Percentiles rank a stretch among this genome's conserved stretches.
Conservation (phyloP, 1,140 invertebrate species). For the Neoseiulus cucumeris region DNA sequence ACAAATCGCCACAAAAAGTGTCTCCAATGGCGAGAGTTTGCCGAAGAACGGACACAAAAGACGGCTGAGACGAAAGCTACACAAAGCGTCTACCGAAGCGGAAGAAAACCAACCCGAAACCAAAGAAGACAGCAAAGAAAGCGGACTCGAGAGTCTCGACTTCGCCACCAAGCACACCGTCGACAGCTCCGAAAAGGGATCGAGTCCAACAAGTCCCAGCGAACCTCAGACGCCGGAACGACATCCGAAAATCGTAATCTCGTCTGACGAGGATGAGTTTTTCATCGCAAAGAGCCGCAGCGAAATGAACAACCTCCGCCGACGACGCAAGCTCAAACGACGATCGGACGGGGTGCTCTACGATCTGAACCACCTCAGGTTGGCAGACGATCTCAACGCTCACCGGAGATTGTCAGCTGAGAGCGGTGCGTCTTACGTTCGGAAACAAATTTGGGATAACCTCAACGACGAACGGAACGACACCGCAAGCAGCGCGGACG, state of each 20-base stretch:
- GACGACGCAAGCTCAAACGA: not conserved
- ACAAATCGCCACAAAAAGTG: slow-evolving; percentile 43
- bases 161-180: not conserved
- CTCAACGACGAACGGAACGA: not conserved
- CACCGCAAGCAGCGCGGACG: not conserved
- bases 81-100: not conserved
- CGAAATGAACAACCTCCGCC: slow-evolving; percentile 3
- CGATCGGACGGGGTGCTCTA: slow-evolving; percentile 3
- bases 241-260: not conserved
- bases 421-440: not conserved
- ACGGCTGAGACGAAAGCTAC: not conserved
- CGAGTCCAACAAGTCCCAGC: slow-evolving; percentile 7
- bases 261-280: not conserved
- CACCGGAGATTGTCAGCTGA: not conserved
- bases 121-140: slow-evolving; percentile 4
- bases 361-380: not conserved
- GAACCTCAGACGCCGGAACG: not conserved
- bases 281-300: slow-evolving; percentile 4
- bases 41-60: not conserved
- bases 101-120: not conserved
- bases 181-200: not conserved
- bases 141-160: slow-evolving; percentile 4
- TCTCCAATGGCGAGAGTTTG: not conserved
- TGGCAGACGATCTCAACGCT: not conserved
- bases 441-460: not conserved